A percentile compares a stretch with the other conserved stretches of the same genome.
Evolutionary conservation across 2,888 invertebrate genomes (phyloP).

Genomic region (Schrankia costaestrigalis): DNA sequence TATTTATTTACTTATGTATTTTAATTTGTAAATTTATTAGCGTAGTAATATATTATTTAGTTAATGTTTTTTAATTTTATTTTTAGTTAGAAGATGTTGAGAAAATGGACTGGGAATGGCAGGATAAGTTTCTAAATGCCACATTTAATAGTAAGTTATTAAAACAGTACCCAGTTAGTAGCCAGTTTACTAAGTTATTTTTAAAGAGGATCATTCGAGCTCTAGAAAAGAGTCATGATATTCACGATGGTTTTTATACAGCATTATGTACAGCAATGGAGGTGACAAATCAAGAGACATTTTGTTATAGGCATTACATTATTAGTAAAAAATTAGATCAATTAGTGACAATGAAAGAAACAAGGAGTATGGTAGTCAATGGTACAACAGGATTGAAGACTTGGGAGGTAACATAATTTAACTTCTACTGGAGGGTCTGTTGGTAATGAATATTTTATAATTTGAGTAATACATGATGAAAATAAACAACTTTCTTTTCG

Average conservation of each 20-base stretch:
- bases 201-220: constrained; percentile 82
- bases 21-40: neutral
- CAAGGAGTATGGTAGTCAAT: constrained; percentile 85
- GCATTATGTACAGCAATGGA: constrained; percentile 79
- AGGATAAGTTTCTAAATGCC: constrained; percentile 78
- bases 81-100: constrained; percentile 53
- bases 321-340: constrained; percentile 52
- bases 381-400: constrained; percentile 90
- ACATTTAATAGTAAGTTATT: constrained; percentile 80
- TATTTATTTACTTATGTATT: neutral
- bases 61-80: neutral
- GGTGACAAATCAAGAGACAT: constrained; percentile 41
- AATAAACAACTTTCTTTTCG: too few species aligned
- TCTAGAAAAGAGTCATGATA: constrained; percentile 79
- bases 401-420: constrained; percentile 83
- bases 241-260: constrained; percentile 84
- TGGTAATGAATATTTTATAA: neutral
- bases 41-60: too few species aligned
- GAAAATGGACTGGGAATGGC: constrained; percentile 71
- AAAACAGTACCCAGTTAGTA: constrained; percentile 82
- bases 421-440: neutral
- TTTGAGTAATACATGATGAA: too few species aligned
- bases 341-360: constrained; percentile 84
- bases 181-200: constrained; percentile 83
- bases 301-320: constrained; percentile 84